Conservation (phyloP, 2,113 vertebrate species). For the Callorhinus ursinus region DNA sequence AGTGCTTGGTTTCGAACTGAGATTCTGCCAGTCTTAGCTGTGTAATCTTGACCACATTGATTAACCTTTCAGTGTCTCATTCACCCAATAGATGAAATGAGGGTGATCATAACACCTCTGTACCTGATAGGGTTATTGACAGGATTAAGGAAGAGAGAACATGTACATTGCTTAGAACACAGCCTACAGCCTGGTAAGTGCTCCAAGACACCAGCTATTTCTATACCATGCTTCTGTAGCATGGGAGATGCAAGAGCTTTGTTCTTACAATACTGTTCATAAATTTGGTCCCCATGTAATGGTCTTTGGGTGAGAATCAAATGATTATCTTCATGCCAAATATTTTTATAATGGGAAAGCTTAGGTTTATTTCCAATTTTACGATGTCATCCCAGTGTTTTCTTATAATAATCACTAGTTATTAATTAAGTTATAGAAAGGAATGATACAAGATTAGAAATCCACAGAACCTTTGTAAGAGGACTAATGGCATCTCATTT, state of each 20-base stretch:
- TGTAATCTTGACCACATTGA: background rate
- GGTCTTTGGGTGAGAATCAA: background rate
- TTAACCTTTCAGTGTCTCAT: background rate
- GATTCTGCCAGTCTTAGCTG: background rate
- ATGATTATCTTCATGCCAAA: background rate
- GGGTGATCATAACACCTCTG: background rate
- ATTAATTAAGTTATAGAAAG: conserved; percentile 15
- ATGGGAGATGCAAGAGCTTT: background rate
- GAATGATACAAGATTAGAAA: conserved; percentile 7
- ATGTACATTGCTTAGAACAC: background rate
- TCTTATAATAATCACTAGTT: background rate
- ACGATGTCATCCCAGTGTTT: background rate
- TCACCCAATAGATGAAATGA: background rate
- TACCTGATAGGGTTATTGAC: background rate
- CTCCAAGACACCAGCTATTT: background rate
- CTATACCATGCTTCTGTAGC: background rate
- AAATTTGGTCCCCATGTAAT: background rate
- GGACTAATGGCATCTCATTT: background rate
- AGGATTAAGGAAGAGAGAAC: background rate
- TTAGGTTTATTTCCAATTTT: background rate
- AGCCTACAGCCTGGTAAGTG: background rate
- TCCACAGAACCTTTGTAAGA: background rate
- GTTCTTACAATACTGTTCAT: background rate
- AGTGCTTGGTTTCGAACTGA: background rate
- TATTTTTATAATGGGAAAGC: background rate